Base-by-base conservation (phyloP, 2,113 vertebrate genomes). In the Rhinoderma darwinii region DNA sequence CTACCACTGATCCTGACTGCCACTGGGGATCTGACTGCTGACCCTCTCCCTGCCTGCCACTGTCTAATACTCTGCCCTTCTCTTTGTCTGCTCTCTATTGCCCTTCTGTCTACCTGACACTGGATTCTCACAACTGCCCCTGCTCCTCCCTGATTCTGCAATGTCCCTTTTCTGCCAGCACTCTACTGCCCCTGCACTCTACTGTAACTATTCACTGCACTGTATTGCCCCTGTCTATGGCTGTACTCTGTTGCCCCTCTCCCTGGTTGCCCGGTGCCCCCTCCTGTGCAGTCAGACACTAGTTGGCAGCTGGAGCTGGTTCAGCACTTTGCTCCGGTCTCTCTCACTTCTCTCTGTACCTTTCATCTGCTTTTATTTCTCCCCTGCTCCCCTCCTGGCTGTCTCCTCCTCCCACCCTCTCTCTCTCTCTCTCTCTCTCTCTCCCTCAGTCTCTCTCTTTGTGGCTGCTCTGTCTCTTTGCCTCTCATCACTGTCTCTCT, bases 301-400 rank as follows among this genome's bases (percentile, higher is more conserved):
- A 90, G 89, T 90, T 89, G 89, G 89, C 88, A 88, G 88, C 90
- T 82, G 81, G 61, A 39, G 68, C 82, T 88, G 76, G 54, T 3
- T 54, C 89, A 73, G 44, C 27, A 66, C 32, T 61, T 54, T 74
- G 18, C 68, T 7, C 20, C 82, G 82, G 86, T 87, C 14, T 86
- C 81, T 84, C 89, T 61, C 66, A 6, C 39, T 81, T n/a, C 44
- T 84, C 70, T 5, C 72, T 76, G 50, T 32, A 68, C 75, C 83
- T 79, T 37, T 61, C 75, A 17, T 79, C 75, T 70, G 74, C 27
- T 70, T 66, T 79, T 68, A 66, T 68, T 22, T 7, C 1, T 25
- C 22, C 56, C 44, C 9, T n/a, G 30, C 61, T 47, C 68, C 51
- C 35, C 32, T 75, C 18, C 68, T 35, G 32, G 37, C 12, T 68